phyloP scores from a whole-genome alignment of 2,888 invertebrate species.

The Machimus atricapillus region DNA sequence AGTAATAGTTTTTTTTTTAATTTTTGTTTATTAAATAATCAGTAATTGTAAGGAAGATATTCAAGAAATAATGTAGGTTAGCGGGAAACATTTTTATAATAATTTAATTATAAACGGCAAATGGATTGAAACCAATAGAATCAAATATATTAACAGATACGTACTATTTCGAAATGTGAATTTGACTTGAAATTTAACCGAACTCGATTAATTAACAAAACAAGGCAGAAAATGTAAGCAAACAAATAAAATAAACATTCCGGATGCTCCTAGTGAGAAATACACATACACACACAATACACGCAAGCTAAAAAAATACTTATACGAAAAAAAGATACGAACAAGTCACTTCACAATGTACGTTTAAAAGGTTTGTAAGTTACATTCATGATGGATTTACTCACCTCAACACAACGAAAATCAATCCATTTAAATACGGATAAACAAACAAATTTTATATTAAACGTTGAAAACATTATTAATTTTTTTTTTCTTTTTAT shows the following conservation, averaged over 20 bases:
- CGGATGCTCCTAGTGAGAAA: conserved; percentile 9
- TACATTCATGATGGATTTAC: neutral
- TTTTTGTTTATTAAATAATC: neutral
- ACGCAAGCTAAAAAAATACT: neutral
- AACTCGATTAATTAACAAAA: neutral
- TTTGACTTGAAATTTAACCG: neutral
- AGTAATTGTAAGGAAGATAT: conserved; percentile 28
- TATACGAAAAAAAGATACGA: neutral
- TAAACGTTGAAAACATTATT: conserved; percentile 1
- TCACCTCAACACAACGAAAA: neutral
- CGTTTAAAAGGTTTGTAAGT: neutral
- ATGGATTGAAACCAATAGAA: conserved; percentile 11
- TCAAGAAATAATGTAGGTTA: conserved; percentile 43
- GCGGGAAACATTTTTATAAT: conserved; percentile 21
- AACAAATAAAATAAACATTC: conserved; percentile 34
- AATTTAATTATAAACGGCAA: neutral
- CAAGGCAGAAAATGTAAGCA: neutral
- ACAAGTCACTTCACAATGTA: neutral
- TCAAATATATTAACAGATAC: neutral
- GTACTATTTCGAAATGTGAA: neutral
- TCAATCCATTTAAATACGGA: conserved; percentile 28
- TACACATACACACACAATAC: neutral
- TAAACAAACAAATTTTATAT: conserved; percentile 10
- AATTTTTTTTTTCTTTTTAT: neutral
- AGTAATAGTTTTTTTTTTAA: conserved; percentile 19